Evolutionary conservation across 2,797 vertebrate genomes (phyloP).

Genomic region (Paguma larvata): DNA sequence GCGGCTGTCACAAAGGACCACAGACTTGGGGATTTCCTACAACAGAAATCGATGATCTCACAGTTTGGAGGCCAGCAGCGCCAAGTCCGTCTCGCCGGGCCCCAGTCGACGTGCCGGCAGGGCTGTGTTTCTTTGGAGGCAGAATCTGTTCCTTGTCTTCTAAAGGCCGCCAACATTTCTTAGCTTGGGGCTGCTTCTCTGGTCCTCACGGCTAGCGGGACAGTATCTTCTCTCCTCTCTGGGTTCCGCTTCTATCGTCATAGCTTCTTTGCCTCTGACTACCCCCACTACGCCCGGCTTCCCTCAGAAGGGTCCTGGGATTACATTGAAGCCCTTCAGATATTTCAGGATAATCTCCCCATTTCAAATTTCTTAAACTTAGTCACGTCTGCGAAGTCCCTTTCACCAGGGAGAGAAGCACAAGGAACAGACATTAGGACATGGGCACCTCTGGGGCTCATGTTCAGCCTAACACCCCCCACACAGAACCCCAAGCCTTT

Average conservation of each 20-base stretch:
- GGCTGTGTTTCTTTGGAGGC: background rate
- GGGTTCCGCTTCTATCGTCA: background rate
- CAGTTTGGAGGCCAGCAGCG: background rate
- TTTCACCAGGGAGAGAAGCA: background rate
- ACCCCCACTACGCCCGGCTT: fast-evolving
- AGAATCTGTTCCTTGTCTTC: background rate
- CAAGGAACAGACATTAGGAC: background rate
- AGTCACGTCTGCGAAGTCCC: background rate
- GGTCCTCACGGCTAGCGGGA: background rate
- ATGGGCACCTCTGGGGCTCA: background rate
- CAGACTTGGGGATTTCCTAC: background rate
- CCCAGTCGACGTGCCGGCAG: too few species aligned
- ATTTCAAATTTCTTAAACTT: background rate
- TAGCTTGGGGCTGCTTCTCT: background rate
- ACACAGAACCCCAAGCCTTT: background rate
- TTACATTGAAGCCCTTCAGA: background rate
- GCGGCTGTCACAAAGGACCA: background rate
- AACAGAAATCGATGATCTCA: background rate
- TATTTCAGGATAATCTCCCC: background rate
- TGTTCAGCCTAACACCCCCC: background rate
- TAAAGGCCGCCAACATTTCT: background rate
- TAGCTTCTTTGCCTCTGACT: background rate
- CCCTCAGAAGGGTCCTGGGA: background rate
- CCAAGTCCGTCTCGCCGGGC: background rate
- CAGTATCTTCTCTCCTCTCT: background rate